phyloP scores from a whole-genome alignment of 2,888 invertebrate species.

The Ormyrus pomaceus region DNA sequence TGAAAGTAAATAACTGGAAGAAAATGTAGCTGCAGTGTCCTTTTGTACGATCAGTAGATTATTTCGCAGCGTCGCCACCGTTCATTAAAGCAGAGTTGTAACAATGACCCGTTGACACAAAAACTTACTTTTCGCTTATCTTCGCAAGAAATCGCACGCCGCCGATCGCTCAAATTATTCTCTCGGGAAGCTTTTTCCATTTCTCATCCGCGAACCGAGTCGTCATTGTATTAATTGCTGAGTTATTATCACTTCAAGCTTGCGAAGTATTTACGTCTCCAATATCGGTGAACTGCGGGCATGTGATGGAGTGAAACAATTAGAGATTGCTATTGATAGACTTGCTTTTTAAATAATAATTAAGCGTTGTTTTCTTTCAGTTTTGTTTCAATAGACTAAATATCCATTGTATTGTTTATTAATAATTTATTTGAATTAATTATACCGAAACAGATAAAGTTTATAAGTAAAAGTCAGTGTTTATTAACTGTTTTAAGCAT shows the following conservation, averaged over 20 bases:
- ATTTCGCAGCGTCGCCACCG: too few relatives aligned
- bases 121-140: conserved; percentile 47
- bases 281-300: neutral
- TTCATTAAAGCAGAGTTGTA: conserved; percentile 12
- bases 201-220: too few relatives aligned
- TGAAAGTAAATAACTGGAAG: too few relatives aligned
- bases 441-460: too few relatives aligned
- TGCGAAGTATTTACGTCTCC: neutral
- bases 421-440: neutral
- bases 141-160: neutral
- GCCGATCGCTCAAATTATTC: neutral
- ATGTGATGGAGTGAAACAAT: neutral
- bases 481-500: too few relatives aligned
- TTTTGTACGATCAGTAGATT: too few relatives aligned
- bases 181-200: neutral
- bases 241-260: neutral
- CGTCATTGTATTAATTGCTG: neutral
- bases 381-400: neutral
- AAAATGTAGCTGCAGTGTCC: neutral
- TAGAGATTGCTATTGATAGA: too few relatives aligned
- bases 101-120: conserved; percentile 38
- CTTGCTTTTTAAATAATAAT: neutral
- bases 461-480: too few relatives aligned
- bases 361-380: neutral
- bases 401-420: neutral